phyloP scores from a whole-genome alignment of 2,888 invertebrate species.

The Chrysopilus asiliformis region DNA sequence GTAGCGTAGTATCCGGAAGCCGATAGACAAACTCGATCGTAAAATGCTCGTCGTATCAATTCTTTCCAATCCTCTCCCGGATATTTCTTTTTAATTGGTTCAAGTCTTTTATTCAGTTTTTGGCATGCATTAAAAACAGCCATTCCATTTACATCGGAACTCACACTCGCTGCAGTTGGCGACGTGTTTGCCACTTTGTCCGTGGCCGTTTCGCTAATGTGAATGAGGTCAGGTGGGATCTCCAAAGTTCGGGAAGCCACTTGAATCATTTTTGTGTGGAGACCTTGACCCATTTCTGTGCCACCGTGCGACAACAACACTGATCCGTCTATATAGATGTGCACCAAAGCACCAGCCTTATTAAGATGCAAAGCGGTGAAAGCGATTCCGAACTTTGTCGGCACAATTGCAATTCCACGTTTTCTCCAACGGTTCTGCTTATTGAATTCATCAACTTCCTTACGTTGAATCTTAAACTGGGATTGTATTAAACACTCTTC shows the following conservation, averaged over 20 bases:
- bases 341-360: constrained; percentile 76
- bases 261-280: constrained; percentile 93
- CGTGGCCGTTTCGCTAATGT: constrained; percentile 70
- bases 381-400: constrained; percentile 75
- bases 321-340: constrained; percentile 79
- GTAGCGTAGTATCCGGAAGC: constrained; percentile 73
- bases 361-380: constrained; percentile 65
- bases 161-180: constrained; percentile 76
- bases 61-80: constrained; percentile 74
- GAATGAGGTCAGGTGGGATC: constrained; percentile 57
- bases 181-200: constrained; percentile 88
- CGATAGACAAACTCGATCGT: constrained; percentile 63
- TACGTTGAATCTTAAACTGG: constrained; percentile 45
- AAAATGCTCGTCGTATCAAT: constrained; percentile 66
- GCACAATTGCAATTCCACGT: constrained; percentile 66
- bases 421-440: constrained; percentile 73
- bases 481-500: constrained; percentile 58
- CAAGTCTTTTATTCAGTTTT: constrained; percentile 54
- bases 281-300: constrained; percentile 95
- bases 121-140: constrained; percentile 76
- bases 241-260: constrained; percentile 63
- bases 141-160: constrained; percentile 86
- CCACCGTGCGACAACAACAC: constrained; percentile 82
- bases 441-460: constrained; percentile 54
- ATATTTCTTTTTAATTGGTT: constrained; percentile 57